A percentile compares a stretch with the other conserved stretches of the same genome.
These are phyloP conservation scores for Pachyramphus minor DNA, from an alignment of 2,113 vertebrate genomes.

Conservation along the genomic window DNA sequence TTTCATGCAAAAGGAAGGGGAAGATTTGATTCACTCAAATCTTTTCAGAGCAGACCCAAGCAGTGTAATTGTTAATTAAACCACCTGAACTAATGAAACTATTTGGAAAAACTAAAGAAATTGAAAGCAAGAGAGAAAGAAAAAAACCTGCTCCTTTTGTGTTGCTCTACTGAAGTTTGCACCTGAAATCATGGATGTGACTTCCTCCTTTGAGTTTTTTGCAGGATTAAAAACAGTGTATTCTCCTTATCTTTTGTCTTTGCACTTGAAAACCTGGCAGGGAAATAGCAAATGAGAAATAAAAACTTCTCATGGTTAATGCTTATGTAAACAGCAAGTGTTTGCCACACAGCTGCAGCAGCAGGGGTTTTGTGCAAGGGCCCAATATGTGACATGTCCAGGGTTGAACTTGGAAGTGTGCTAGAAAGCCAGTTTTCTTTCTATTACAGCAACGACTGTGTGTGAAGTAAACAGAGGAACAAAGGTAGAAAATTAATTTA, in stretches of 20 bases:
- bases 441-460: not conserved
- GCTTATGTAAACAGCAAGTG: not conserved
- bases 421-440: not conserved
- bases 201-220: not conserved
- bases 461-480: not conserved
- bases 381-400: not conserved
- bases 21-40: not conserved
- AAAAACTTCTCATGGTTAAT: not conserved
- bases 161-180: not conserved
- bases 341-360: not conserved
- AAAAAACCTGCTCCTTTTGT: not conserved
- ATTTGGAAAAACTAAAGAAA: not conserved
- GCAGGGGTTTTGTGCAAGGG: not conserved
- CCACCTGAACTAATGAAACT: not conserved
- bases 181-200: not conserved
- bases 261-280: not conserved
- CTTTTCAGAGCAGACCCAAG: not conserved
- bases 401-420: accelerated
- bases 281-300: not conserved
- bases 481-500: not conserved
- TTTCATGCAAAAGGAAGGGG: not conserved
- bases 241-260: not conserved
- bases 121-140: not conserved
- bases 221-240: not conserved
- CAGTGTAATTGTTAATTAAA: not conserved